phyloP scores from a whole-genome alignment of 2,888 invertebrate genomes.

The Parascotia fuliginaria region DNA sequence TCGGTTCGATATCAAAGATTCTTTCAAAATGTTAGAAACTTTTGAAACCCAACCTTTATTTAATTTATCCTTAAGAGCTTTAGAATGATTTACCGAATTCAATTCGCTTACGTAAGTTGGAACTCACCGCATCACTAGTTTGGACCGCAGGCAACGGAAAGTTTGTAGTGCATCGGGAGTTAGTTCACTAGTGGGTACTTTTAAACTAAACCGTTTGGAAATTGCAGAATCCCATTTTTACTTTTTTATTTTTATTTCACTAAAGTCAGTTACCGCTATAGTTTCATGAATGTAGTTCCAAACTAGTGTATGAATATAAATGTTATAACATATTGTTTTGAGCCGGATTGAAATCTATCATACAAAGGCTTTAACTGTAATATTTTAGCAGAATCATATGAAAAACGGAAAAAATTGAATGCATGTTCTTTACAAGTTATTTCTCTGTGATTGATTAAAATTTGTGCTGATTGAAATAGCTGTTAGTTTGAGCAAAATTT shows the following conservation, averaged over 20 bases:
- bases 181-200: conserved; percentile 57
- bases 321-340: neutral
- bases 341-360: neutral
- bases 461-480: no score
- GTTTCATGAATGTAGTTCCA: conserved; percentile 30
- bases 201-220: conserved; percentile 65
- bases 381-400: no score
- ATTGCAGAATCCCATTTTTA: conserved; percentile 58
- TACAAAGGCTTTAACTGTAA: no score
- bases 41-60: no score
- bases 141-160: conserved; percentile 49
- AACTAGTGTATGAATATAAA: conserved; percentile 4
- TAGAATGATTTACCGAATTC: no score
- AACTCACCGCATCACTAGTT: conserved; percentile 33
- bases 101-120: neutral
- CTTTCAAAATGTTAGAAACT: no score
- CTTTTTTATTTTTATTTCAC: conserved; percentile 20
- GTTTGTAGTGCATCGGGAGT: conserved; percentile 61
- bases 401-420: no score
- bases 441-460: no score
- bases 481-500: no score
- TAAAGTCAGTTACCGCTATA: conserved; percentile 25
- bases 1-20: no score
- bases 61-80: no score
- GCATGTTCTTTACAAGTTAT: no score